Evolutionary conservation across 2,113 vertebrate species (phyloP).

Genomic region (Struthio camelus): DNA sequence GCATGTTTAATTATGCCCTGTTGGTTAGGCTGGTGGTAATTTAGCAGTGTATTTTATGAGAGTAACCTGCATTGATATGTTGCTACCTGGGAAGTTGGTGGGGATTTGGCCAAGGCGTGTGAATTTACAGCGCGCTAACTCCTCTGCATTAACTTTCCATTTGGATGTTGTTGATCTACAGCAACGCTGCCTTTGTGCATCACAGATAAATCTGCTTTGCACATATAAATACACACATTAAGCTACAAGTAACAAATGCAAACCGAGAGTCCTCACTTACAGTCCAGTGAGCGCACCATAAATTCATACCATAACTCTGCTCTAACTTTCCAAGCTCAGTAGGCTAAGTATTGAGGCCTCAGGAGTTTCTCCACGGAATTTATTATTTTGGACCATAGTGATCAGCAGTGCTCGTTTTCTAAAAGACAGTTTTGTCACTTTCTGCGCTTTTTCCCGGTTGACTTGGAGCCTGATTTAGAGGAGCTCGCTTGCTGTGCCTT

Average conservation of each 20-base stretch:
- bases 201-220: neutral
- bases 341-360: neutral
- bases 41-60: neutral
- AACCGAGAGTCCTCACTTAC: neutral
- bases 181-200: neutral
- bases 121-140: neutral
- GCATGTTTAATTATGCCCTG: neutral
- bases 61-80: neutral
- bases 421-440: neutral
- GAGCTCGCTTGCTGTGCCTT: neutral
- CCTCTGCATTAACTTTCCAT: neutral
- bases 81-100: neutral
- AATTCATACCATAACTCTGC: neutral
- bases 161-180: neutral
- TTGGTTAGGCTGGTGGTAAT: neutral
- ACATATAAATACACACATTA: neutral
- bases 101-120: neutral
- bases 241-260: neutral
- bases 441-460: neutral
- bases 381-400: neutral
- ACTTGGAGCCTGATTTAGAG: neutral
- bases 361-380: neutral
- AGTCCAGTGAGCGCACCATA: fast-evolving
- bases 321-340: neutral
- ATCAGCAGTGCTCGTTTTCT: neutral